Evolutionary conservation across 2,113 vertebrate genomes (phyloP).

Genomic region (Podocnemis expansa): DNA sequence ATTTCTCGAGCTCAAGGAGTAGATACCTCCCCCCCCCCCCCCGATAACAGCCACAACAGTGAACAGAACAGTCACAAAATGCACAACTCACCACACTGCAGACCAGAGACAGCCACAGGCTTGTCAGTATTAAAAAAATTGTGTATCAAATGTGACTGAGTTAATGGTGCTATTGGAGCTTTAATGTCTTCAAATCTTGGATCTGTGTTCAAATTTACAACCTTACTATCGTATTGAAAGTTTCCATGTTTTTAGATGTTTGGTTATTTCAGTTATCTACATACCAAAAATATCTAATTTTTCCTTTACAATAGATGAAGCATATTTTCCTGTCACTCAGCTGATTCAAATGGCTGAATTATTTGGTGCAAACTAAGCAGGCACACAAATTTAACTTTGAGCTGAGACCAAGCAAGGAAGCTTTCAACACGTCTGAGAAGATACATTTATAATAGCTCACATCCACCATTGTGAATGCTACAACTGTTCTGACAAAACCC

Average conservation of each 20-base stretch:
- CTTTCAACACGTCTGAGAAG: neutral
- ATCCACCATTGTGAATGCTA: neutral
- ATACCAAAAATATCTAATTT: neutral
- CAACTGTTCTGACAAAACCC: neutral
- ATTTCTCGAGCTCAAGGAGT: neutral
- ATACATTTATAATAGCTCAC: neutral
- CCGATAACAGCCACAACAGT: neutral
- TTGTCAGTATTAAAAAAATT: neutral
- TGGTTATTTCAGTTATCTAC: neutral
- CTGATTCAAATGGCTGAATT: neutral
- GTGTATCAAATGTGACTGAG: neutral
- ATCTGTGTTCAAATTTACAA: neutral
- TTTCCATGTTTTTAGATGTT: neutral
- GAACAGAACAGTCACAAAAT: neutral
- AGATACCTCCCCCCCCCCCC: too few species aligned
- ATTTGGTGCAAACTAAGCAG: neutral
- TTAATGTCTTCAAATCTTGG: neutral
- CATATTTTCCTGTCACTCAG: neutral
- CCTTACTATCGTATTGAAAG: neutral
- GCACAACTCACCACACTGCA: neutral
- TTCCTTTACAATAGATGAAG: neutral
- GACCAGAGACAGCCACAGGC: neutral
- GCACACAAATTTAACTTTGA: neutral
- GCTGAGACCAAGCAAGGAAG: accelerated
- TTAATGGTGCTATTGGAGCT: neutral